A percentile compares a stretch with the other conserved stretches of the same genome.
These are phyloP conservation scores for Eublepharis macularius DNA, from an alignment of 2,113 vertebrate genomes.

Conservation along the genomic window DNA sequence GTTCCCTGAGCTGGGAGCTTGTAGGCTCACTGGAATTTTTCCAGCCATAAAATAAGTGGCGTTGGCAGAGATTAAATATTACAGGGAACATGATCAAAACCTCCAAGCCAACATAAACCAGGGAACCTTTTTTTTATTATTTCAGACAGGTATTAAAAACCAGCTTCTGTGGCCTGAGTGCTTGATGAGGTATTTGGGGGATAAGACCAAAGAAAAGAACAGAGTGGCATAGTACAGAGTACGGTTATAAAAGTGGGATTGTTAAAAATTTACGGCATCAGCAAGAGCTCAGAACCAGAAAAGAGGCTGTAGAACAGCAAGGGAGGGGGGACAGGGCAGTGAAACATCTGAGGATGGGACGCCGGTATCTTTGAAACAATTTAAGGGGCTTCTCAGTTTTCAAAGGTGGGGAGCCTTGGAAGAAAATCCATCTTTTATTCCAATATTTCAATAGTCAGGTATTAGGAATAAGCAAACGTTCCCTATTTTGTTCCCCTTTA, in stretches of 20 bases:
- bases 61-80: background rate
- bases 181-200: constrained; percentile 23
- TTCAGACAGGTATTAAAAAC: background rate
- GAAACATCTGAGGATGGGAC: background rate
- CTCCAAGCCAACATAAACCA: constrained; percentile 16
- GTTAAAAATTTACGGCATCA: constrained; percentile 15
- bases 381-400: background rate
- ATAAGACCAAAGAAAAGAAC: constrained; percentile 10
- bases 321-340: background rate
- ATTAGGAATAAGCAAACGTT: no score
- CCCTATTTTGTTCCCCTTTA: no score
- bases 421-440: background rate
- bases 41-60: background rate
- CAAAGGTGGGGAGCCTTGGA: background rate
- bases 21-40: background rate
- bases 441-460: background rate
- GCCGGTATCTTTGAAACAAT: background rate
- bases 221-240: background rate
- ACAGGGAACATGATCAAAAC: background rate
- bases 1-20: background rate
- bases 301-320: background rate
- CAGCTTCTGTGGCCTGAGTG: constrained; percentile 12
- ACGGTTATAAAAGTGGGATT: background rate
- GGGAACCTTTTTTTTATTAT: background rate
- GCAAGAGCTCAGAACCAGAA: background rate